Conservation (phyloP, 2,113 vertebrate species). For the Anoura caudifer region DNA sequence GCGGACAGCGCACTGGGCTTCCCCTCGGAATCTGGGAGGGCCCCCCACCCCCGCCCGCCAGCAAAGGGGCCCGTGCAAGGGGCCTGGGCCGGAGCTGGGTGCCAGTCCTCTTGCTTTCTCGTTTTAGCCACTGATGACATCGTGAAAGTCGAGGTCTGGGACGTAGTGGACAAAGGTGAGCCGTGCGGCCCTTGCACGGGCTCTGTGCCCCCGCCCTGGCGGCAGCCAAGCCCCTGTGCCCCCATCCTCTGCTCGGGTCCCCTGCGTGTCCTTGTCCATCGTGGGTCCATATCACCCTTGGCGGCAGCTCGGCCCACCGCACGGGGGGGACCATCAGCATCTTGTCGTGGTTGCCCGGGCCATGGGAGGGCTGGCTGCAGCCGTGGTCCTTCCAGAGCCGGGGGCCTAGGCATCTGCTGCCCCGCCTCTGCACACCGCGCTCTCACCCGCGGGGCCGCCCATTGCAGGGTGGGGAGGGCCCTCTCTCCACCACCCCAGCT, state of each 20-base stretch:
- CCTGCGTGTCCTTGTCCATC: neutral
- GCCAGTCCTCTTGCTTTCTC: neutral
- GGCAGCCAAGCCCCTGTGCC: neutral
- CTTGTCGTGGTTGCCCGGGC: neutral
- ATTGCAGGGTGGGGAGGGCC: accelerated
- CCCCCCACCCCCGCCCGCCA: too few relatives aligned
- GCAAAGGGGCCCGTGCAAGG: accelerated
- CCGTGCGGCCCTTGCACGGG: accelerated
- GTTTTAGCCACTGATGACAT: conserved; percentile 95
- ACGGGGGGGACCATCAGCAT: accelerated
- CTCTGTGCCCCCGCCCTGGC: neutral
- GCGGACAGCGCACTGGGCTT: accelerated
- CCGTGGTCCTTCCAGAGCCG: too few relatives aligned
- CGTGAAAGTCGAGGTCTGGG: conserved; percentile 99
- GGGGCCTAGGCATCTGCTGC: neutral
- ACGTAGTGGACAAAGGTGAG: conserved; percentile 99
- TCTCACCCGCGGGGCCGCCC: accelerated
- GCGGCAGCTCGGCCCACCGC: neutral
- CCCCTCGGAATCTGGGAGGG: too few relatives aligned
- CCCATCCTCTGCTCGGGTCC: accelerated
- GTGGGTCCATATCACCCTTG: neutral
- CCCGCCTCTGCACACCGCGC: accelerated
- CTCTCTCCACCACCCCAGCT: neutral
- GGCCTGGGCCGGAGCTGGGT: neutral
- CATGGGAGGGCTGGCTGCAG: neutral